Evolutionary conservation across 2,888 invertebrate genomes (phyloP).

Genomic region (Colostygia pectinataria): DNA sequence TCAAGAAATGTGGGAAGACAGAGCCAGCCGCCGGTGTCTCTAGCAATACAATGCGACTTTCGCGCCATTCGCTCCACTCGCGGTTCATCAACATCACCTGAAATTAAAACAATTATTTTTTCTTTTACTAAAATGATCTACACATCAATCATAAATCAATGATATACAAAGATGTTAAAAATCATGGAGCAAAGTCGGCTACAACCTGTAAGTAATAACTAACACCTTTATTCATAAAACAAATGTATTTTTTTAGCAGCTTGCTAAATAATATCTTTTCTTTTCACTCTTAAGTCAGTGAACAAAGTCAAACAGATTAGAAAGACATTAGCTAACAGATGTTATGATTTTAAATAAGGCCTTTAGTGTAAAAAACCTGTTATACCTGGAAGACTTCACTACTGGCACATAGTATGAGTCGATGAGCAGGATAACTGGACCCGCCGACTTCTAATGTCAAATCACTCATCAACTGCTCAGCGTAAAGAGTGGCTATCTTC

Average conservation of each 20-base stretch:
- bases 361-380: no score
- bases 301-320: no score
- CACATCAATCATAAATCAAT: no score
- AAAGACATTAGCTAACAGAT: no score
- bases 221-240: no score
- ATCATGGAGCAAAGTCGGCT: no score
- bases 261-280: no score
- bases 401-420: constrained; percentile 95
- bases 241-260: no score
- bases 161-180: no score
- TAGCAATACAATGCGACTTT: constrained; percentile 91
- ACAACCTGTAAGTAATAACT: no score
- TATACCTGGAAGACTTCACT: constrained; percentile 96
- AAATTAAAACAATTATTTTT: constrained; percentile 17
- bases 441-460: constrained; percentile 92
- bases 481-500: constrained; percentile 92
- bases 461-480: constrained; percentile 94
- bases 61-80: constrained; percentile 95
- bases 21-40: constrained; percentile 93
- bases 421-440: constrained; percentile 92
- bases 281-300: no score
- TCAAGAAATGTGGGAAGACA: constrained; percentile 94
- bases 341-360: no score
- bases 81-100: constrained; percentile 97
- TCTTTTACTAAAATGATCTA: background rate